Conservation (phyloP, 2,113 vertebrate species). For the Thermophis baileyi region DNA sequence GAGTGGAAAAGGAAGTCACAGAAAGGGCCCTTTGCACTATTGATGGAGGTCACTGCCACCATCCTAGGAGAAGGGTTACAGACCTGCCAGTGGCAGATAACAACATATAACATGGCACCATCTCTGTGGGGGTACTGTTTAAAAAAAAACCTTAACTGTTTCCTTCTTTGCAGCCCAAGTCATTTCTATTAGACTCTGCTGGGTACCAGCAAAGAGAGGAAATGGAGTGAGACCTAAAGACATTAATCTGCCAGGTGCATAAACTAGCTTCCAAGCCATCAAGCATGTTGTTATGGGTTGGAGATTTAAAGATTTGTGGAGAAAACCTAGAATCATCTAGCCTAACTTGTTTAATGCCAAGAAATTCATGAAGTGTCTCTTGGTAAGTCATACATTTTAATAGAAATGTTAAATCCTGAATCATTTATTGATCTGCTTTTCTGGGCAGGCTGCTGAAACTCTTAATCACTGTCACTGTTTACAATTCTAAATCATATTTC, state of each 20-base stretch:
- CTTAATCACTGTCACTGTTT: background rate
- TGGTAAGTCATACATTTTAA: background rate
- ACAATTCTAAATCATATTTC: background rate
- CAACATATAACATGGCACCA: background rate
- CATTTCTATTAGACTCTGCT: background rate
- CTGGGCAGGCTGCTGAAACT: background rate
- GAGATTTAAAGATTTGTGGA: background rate
- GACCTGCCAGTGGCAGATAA: conserved; percentile 6
- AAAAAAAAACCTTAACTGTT: background rate
- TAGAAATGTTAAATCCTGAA: background rate
- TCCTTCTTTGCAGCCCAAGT: background rate
- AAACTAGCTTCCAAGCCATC: background rate
- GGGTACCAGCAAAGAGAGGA: background rate
- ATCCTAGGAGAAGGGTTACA: background rate
- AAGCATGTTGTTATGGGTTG: background rate
- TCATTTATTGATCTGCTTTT: background rate
- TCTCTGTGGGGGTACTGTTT: background rate
- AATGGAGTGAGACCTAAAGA: background rate
- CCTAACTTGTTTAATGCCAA: background rate
- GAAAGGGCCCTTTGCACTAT: background rate
- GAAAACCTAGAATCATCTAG: background rate
- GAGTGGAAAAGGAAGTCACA: background rate
- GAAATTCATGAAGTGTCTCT: conserved; percentile 7
- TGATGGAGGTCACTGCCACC: background rate
- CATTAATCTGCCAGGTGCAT: background rate